phyloP scores from a whole-genome alignment of 2,113 vertebrate species.

The Alces alces region DNA sequence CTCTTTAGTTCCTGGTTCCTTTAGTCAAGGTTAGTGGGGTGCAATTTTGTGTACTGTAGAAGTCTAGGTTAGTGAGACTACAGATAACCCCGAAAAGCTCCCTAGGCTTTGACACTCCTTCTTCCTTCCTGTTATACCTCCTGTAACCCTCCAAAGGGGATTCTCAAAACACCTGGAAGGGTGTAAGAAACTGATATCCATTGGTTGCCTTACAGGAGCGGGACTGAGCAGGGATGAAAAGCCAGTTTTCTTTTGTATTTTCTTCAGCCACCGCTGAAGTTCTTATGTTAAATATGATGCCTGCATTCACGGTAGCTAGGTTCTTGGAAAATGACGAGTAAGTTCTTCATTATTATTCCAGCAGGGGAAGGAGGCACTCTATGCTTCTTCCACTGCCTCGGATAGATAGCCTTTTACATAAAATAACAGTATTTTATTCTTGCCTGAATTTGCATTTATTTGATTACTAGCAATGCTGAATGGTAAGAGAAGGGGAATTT shows the following conservation, averaged over 20 bases:
- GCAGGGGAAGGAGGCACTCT: neutral
- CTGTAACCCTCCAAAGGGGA: neutral
- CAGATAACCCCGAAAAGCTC: neutral
- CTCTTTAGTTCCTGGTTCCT: neutral
- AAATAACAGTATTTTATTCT: constrained; percentile 8
- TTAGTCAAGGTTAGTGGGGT: neutral
- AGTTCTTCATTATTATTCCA: neutral
- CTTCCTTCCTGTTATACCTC: neutral
- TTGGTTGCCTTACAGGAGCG: neutral
- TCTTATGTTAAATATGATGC: neutral
- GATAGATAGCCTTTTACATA: neutral
- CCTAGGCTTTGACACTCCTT: neutral
- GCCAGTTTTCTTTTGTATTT: neutral
- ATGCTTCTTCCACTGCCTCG: neutral
- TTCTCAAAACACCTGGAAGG: neutral
- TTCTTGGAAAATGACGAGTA: neutral
- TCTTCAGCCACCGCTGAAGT: neutral
- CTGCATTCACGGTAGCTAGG: no score
- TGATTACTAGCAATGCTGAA: neutral
- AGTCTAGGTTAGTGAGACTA: neutral
- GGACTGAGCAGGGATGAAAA: neutral
- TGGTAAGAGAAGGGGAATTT: neutral
- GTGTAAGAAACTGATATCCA: neutral
- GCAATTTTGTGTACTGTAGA: neutral
- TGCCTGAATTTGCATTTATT: constrained; percentile 14